Conservation (phyloP, 2,113 vertebrate genomes). For the Gallinago jamesoni region DNA sequence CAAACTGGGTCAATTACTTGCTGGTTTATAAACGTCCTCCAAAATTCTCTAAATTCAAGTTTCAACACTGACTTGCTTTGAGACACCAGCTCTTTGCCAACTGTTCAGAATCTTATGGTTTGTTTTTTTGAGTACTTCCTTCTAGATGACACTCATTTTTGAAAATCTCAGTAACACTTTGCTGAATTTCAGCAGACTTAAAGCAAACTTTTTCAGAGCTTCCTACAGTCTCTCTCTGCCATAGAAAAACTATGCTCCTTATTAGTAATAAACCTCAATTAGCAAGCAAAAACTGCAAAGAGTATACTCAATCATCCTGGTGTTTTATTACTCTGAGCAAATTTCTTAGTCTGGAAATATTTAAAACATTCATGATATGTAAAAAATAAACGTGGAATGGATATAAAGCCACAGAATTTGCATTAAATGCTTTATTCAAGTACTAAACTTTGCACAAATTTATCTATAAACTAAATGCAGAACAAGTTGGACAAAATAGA, state of each 20-base stretch:
- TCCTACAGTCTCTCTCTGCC: neutral
- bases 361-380: neutral
- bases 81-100: neutral
- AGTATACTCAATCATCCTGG: neutral
- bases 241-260: neutral
- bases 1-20: neutral
- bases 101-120: neutral
- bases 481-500: neutral
- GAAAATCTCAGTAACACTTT: neutral
- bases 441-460: neutral
- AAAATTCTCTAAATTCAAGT: neutral
- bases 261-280: neutral
- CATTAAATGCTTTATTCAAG: neutral
- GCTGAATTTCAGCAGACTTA: neutral
- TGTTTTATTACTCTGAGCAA: neutral
- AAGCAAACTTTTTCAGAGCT: neutral
- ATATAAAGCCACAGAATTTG: fast-evolving
- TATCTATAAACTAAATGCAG: neutral
- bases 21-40: neutral
- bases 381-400: neutral
- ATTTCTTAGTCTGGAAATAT: neutral
- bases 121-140: neutral
- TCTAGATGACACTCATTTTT: fast-evolving
- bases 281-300: neutral
- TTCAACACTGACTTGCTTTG: neutral